These are phyloP conservation scores for Dicranocentrus wangi DNA, from an alignment of 2,888 invertebrate species.

Conservation along the genomic window DNA sequence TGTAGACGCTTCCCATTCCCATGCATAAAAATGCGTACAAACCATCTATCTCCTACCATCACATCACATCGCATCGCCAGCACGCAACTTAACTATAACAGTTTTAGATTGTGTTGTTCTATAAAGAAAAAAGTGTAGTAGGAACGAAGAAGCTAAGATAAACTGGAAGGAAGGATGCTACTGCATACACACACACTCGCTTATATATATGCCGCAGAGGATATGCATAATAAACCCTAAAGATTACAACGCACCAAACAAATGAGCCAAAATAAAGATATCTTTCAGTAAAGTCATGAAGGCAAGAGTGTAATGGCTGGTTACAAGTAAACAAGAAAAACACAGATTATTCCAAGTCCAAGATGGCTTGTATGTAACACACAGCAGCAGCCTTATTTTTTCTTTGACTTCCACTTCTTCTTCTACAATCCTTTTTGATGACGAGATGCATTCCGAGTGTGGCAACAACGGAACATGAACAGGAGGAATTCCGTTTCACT, in stretches of 20 bases:
- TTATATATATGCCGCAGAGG: not conserved
- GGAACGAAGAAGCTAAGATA: too few relatives aligned
- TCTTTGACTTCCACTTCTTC: not conserved
- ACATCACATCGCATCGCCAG: slow-evolving; percentile 19
- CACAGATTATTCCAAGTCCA: too few relatives aligned
- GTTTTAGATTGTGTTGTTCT: slow-evolving; percentile 11
- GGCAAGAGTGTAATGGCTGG: slow-evolving; percentile 5
- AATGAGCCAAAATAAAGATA: slow-evolving; percentile 43
- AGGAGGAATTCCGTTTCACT: slow-evolving; percentile 29
- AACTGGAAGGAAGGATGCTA: not conserved
- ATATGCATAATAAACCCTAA: slow-evolving; percentile 6
- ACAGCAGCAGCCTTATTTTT: not conserved
- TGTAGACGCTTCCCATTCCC: not conserved
- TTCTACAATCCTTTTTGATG: not conserved
- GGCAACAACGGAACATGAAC: slow-evolving; percentile 24
- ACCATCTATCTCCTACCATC: not conserved
- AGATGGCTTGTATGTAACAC: not conserved
- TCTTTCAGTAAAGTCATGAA: slow-evolving; percentile 16
- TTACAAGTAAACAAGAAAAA: slow-evolving; percentile 10
- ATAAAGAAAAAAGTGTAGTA: not conserved
- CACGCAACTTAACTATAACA: slow-evolving; percentile 30
- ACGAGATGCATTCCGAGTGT: not conserved
- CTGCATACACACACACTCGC: not conserved
- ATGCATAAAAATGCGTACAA: slow-evolving; percentile 5
- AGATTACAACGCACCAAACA: slow-evolving; percentile 5